These are phyloP conservation scores for Lindbergichthys nudifrons DNA, from an alignment of 2,797 vertebrate species.

Conservation along the genomic window DNA sequence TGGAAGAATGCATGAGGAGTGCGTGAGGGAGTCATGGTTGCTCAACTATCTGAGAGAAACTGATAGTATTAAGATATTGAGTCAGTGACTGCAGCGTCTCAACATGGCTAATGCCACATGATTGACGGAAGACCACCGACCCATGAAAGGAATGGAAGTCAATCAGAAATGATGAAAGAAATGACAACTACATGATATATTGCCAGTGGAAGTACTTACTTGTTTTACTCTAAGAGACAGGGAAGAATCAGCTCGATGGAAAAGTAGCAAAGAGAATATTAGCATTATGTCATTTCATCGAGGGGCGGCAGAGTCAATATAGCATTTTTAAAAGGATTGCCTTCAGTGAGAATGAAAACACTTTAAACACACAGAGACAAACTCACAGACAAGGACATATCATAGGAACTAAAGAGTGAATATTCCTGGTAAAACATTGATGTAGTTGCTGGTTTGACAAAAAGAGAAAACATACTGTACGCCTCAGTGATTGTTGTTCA, in stretches of 20 bases:
- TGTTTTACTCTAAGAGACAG: background rate
- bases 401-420: background rate
- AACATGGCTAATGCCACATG: background rate
- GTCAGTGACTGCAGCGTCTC: conserved; percentile 26
- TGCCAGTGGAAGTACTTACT: background rate
- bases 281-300: background rate
- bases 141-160: conserved; percentile 24
- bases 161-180: conserved; percentile 28
- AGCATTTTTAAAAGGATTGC: background rate
- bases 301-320: conserved; percentile 6
- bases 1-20: conserved; percentile 22
- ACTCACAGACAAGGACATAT: conserved; percentile 1
- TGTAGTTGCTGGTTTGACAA: background rate
- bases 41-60: conserved; percentile 9
- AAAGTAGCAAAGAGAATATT: background rate
- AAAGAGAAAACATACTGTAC: conserved; percentile 14
- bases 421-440: background rate
- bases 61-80: conserved; percentile 30
- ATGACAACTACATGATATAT: conserved; percentile 15
- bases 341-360: conserved; percentile 17
- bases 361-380: background rate
- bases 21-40: background rate
- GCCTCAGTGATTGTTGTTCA: conserved; percentile 3
- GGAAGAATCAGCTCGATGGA: conserved; percentile 14
- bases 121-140: conserved; percentile 22